Conservation (phyloP, 2,797 vertebrate genomes). For the Lagocephalus sceleratus region DNA sequence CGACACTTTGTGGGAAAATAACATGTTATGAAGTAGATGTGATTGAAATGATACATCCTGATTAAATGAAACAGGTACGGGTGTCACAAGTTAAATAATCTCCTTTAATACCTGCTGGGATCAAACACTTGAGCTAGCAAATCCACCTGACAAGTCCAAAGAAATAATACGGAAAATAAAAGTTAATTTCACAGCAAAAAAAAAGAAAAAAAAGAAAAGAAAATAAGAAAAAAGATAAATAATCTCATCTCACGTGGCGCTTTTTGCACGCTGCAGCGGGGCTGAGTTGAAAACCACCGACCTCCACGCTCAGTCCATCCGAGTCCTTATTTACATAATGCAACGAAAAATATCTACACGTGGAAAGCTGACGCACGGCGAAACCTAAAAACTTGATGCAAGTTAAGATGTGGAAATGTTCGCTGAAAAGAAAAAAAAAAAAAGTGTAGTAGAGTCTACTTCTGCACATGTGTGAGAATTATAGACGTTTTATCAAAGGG, state of each 20-base stretch:
- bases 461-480: conserved; percentile 28
- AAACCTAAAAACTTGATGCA: conserved; percentile 99
- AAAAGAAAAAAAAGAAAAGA: conserved; percentile 59
- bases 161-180: conserved; percentile 10
- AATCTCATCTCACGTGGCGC: conserved; percentile 61
- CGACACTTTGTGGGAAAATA: too few relatives aligned
- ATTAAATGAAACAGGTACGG: conserved; percentile 58
- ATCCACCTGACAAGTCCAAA: conserved; percentile 55
- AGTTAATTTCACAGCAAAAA: conserved; percentile 80
- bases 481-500: conserved; percentile 36
- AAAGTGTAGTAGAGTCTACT: not conserved
- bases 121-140: conserved; percentile 55
- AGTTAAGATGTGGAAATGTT: conserved; percentile 91
- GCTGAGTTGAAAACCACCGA: conserved; percentile 36
- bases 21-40: not conserved
- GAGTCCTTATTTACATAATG: conserved; percentile 90
- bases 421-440: conserved; percentile 51
- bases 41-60: conserved; percentile 40
- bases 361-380: conserved; percentile 55
- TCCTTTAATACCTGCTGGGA: conserved; percentile 49
- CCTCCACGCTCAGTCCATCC: conserved; percentile 61
- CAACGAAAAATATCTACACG: conserved; percentile 92
- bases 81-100: conserved; percentile 64
- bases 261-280: conserved; percentile 10
- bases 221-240: too few relatives aligned